These are phyloP conservation scores for Otolemur crassicaudatus DNA, from an alignment of 2,797 vertebrate species.

Conservation along the genomic window DNA sequence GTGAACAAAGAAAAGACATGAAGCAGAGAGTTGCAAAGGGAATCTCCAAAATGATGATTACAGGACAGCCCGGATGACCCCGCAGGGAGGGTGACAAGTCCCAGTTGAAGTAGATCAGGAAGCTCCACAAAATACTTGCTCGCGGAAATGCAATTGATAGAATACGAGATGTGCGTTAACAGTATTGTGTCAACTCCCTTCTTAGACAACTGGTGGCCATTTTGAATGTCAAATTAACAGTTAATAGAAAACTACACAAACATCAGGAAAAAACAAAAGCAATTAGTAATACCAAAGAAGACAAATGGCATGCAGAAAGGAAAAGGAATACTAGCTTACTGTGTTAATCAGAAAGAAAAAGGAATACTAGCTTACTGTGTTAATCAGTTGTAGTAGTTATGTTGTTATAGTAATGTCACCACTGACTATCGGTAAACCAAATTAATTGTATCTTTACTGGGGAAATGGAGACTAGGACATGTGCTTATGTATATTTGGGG, in stretches of 20 bases:
- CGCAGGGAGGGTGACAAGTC: neutral
- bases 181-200: neutral
- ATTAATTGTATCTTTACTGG: neutral
- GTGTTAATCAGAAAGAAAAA: neutral
- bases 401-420: neutral
- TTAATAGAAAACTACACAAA: neutral
- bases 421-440: neutral
- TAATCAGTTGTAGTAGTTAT: neutral
- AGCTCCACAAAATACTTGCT: neutral
- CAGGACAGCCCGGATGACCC: neutral
- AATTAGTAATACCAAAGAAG: neutral
- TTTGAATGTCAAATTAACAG: neutral
- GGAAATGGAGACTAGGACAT: neutral
- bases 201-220: neutral
- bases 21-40: neutral
- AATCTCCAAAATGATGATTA: neutral
- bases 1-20: neutral
- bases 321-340: neutral
- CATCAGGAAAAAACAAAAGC: slow-evolving; percentile 9
- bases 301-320: neutral
- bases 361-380: neutral
- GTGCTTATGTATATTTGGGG: neutral
- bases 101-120: neutral
- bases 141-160: neutral
- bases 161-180: too few species aligned